Evolutionary conservation across 1,140 invertebrate genomes (phyloP), one percentile per base, ranked within the genome.

Genomic region (Conus betulinus): DNA sequence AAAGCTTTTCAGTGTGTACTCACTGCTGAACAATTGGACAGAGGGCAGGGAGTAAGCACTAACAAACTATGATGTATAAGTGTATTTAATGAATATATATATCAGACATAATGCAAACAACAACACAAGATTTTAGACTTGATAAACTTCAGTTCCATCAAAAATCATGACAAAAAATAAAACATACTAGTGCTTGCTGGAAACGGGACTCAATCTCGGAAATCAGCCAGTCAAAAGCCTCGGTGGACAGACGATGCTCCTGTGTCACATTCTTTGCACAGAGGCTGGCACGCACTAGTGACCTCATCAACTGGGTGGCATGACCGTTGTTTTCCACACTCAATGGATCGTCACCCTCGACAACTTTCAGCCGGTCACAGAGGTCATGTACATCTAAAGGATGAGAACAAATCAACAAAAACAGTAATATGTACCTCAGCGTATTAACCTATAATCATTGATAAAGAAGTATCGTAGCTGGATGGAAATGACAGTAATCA

Each of bases 191-290:
- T 11, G 99, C 98, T 95, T 99, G 99, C 94, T 99, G 98, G 96
- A 99, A 99, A 92, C 98, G 96, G 0, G 98, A 98, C 96, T 99
- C 99, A 89, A 99, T 99, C 97, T 99, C 99, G 94, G 99, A 99
- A 89, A 99, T 97, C 76, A 99, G 96, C 99, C 99, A 99, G 93
- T 99, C 99, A 95, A 99, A 99, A 0, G 99, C 99, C 95, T 99
- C 99, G 17, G 97, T 97, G 23, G 98, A 98, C 0, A 99, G 95
- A 83, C 98, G 96, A 93, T 99, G 99, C 93, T 99, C 98, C 96
- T 99, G 99, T 0, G 99, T 98, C 0, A 99, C 98, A 92, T 98
- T 97, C 95, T 95, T 95, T 7, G 95, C 92, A 94, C 98, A 99
- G 0, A 99, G 96, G 0, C 98, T 99, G 0, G 99, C 99, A 71